Base-by-base conservation (phyloP, 2,888 invertebrate species). In the Ernsta delagoae region DNA sequence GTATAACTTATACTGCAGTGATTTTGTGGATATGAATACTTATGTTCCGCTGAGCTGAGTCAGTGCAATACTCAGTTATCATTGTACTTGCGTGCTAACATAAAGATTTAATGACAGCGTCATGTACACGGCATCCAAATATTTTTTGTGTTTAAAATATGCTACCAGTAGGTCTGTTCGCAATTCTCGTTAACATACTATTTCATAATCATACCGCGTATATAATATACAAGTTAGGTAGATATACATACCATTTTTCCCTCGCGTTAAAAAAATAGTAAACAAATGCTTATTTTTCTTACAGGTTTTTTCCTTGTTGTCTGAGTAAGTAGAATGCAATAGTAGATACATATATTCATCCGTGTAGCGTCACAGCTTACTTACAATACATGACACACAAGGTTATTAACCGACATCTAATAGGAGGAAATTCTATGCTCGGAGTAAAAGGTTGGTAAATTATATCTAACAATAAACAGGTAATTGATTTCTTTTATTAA, bases 281-380 rank as follows among this genome's bases (percentile, higher is more conserved):
- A 59, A 59, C 59, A 59, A 59, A 39, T 5, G n/a, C n/a, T 41
- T 41, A 41, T 7, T n/a, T 34, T 53, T 31, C 5, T n/a, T 24
- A 31, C 8, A 8, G n/a, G 31, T 11, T 56, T 56, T 53, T 56
- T 54, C 56, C 56, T 56, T 56, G 5, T 56, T 36, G 56, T 31
- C 48, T 48, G 48, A 48, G 48, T 48, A 48, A 6, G 48, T 48
- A n/a, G 3, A 45, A 45, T 45, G 45, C 45, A n/a, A 45, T 45
- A 3, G 4, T 45, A 45, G 4, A n/a, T 48, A 48, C 12, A n/a
- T n/a, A 4, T 1, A 0, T 3, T 45, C 4, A 45, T 36, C 5
- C 36, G 36, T 36, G 4, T 11, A n/a, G n/a, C 41, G 41, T 43
- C 41, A 43, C 41, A 43, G 16, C 16, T 16, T 16, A 43, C 41